Conservation (phyloP, 2,888 invertebrate species). For the Chrysodeixis includens region DNA sequence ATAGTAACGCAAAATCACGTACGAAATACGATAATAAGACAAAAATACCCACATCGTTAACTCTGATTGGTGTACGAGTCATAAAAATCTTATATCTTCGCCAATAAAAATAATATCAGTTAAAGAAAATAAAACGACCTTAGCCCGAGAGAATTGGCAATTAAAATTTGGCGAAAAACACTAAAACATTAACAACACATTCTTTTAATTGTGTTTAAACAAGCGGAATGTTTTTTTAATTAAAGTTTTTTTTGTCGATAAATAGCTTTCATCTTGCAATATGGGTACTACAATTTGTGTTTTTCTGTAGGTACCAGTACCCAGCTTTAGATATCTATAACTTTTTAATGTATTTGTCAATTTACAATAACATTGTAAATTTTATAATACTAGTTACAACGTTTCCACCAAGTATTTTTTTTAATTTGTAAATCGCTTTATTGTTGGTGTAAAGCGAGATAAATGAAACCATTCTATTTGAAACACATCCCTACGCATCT, state of each 20-base stretch:
- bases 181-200: conserved; percentile 14
- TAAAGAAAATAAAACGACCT: conserved; percentile 35
- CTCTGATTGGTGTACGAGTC: conserved; percentile 21
- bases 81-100: conserved; percentile 32
- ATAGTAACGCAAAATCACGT: too few species aligned
- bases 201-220: conserved; percentile 25
- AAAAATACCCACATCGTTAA: conserved; percentile 32
- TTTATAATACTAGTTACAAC: too few species aligned
- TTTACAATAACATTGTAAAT: too few species aligned
- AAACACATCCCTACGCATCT: too few species aligned
- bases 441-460: too few species aligned
- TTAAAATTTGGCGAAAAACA: conserved; percentile 36
- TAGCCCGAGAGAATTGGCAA: conserved; percentile 19
- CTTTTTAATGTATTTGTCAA: too few species aligned
- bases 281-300: not conserved
- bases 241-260: not conserved
- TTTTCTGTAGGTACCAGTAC: too few species aligned
- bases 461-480: too few species aligned
- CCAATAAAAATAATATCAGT: conserved; percentile 30
- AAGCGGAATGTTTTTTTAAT: not conserved
- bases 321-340: too few species aligned
- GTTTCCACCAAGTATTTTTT: too few species aligned
- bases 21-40: conserved; percentile 23
- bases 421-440: too few species aligned
- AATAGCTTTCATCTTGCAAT: not conserved